Evolutionary conservation across 2,113 vertebrate species (phyloP).

Genomic region (Phodopus roborovskii): DNA sequence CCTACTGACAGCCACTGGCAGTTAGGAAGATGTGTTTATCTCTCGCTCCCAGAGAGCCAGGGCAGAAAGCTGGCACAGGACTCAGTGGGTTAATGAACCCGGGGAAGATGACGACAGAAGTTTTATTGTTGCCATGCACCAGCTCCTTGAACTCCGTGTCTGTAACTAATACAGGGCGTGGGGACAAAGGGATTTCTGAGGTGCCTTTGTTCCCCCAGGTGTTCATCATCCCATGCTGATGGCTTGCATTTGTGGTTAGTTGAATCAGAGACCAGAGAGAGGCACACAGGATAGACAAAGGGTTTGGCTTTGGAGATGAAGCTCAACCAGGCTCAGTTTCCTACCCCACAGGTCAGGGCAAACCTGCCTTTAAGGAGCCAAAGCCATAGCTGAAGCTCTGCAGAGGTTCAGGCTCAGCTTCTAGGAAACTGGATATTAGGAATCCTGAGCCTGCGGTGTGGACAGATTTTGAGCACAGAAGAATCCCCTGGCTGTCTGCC

Average conservation of each 20-base stretch:
- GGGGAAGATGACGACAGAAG: not conserved
- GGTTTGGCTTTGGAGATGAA: conserved; percentile 67
- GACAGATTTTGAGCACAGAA: not conserved
- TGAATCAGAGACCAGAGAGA: conserved; percentile 63
- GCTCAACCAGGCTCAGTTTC: conserved; percentile 43
- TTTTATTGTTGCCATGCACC: conserved; percentile 39
- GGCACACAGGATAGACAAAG: conserved; percentile 11
- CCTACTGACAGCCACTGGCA: not conserved
- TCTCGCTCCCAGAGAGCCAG: not conserved
- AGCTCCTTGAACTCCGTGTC: not conserved
- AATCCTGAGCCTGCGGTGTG: not conserved
- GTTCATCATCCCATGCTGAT: conserved; percentile 65
- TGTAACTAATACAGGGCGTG: conserved; percentile 19
- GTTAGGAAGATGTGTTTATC: conserved; percentile 14
- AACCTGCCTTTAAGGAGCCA: not conserved
- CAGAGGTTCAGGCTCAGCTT: not conserved
- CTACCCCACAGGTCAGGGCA: not conserved
- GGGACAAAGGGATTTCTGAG: conserved; percentile 68
- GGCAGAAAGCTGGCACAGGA: conserved; percentile 17
- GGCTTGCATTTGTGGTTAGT: conserved; percentile 72
- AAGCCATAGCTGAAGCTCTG: not conserved
- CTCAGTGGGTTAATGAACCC: not conserved
- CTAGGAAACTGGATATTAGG: not conserved
- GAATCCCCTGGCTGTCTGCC: not conserved
- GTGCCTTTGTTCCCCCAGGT: conserved; percentile 68